These are phyloP conservation scores for Sympetrum striolatum DNA, from an alignment of 2,888 invertebrate genomes.

Conservation along the genomic window DNA sequence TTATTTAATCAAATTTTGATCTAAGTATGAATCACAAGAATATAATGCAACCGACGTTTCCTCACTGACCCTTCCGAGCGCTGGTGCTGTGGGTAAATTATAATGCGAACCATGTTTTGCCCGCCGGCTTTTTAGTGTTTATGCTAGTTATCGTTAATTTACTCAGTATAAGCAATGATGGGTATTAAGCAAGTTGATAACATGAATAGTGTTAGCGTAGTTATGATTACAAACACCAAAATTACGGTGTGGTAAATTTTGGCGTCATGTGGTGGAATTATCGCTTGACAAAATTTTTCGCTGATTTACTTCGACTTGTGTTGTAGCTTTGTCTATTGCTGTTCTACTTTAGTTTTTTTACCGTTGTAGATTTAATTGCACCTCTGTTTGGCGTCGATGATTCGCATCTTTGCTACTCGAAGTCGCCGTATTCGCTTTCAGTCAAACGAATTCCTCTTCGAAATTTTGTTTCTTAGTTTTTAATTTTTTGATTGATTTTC, in stretches of 20 bases:
- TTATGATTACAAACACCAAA: no score
- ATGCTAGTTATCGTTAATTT: background rate
- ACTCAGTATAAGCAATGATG: background rate
- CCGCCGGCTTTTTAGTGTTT: slow-evolving; percentile 8
- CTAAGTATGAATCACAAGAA: background rate
- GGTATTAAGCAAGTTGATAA: background rate
- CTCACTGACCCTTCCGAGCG: slow-evolving; percentile 44
- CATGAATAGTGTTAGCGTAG: no score
- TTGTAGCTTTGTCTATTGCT: background rate
- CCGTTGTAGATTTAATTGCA: no score
- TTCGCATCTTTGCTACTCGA: slow-evolving; percentile 25
- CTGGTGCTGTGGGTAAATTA: slow-evolving; percentile 47
- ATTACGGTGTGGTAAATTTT: background rate
- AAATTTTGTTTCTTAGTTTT: background rate
- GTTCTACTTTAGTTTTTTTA: background rate
- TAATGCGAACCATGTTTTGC: slow-evolving; percentile 48
- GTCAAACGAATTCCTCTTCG: background rate
- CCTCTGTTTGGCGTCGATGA: background rate
- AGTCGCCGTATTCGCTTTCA: slow-evolving; percentile 34
- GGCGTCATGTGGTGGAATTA: slow-evolving; percentile 17
- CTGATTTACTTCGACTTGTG: background rate
- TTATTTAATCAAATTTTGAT: background rate
- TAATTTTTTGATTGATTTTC: no score
- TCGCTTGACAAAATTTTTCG: background rate
- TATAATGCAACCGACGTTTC: slow-evolving; percentile 37